These are phyloP conservation scores for Gopherus flavomarginatus DNA, from an alignment of 2,113 vertebrate species.

Conservation along the genomic window DNA sequence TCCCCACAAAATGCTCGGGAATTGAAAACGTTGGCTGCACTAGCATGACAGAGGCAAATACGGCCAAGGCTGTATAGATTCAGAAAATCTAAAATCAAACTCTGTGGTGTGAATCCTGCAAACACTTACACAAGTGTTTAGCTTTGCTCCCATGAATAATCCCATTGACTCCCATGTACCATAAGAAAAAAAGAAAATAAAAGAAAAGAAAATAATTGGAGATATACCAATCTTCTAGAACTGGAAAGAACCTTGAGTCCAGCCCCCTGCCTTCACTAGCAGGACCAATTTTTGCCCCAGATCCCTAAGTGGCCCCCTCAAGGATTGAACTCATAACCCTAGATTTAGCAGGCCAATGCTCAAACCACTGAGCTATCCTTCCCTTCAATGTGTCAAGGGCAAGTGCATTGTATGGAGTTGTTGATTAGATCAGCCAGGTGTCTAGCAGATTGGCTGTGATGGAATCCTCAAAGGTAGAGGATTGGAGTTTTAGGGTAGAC, in stretches of 20 bases:
- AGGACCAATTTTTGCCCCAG: no score
- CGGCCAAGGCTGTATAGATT: rapidly evolving
- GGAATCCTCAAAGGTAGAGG: rapidly evolving
- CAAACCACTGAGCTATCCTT: no score
- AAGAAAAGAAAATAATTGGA: no score
- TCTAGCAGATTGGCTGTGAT: rapidly evolving
- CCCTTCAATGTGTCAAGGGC: no score
- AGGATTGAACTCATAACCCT: no score
- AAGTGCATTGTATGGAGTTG: not conserved
- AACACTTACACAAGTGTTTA: not conserved
- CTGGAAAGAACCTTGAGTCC: no score
- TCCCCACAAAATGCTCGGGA: not conserved
- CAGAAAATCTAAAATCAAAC: not conserved
- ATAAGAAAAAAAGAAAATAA: no score
- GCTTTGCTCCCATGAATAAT: not conserved
- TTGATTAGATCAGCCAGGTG: not conserved
- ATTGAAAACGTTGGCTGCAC: not conserved
- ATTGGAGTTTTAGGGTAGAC: rapidly evolving
- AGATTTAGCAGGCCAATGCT: no score
- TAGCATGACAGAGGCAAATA: not conserved
- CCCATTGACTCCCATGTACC: not conserved
- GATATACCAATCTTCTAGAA: no score
- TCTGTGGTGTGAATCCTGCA: not conserved
- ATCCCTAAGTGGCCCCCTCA: no score
- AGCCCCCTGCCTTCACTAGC: no score